phyloP scores from a whole-genome alignment of 2,113 vertebrate species.

The Chionodraco myersi region DNA sequence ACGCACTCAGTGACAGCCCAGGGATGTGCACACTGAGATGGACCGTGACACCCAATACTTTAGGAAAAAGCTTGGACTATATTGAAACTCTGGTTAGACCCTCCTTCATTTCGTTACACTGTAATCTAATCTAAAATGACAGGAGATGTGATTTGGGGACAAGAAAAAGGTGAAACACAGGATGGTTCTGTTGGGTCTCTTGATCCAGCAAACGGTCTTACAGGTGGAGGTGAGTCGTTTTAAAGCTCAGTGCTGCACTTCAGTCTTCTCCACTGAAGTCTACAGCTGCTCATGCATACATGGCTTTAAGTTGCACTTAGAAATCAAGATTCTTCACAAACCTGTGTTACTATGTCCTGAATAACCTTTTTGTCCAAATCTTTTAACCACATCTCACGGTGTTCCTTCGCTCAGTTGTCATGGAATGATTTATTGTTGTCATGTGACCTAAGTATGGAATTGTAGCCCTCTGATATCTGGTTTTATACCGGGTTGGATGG shows the following conservation, averaged over 20 bases:
- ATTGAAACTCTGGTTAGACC: not conserved
- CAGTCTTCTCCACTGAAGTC: too few relatives aligned
- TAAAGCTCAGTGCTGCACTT: not conserved
- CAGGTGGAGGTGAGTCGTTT: not conserved
- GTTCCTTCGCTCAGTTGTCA: not conserved
- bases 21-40: conserved; percentile 20
- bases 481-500: not conserved
- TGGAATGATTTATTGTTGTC: not conserved
- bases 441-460: not conserved
- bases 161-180: not conserved
- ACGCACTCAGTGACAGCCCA: conserved; percentile 8
- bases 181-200: not conserved
- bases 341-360: too few relatives aligned
- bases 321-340: not conserved
- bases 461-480: not conserved
- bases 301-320: not conserved
- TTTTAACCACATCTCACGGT: not conserved
- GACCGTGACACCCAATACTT: conserved; percentile 28
- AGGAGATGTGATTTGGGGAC: conserved; percentile 7
- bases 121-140: not conserved
- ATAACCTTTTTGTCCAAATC: too few relatives aligned
- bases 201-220: not conserved
- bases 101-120: too few relatives aligned
- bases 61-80: not conserved
- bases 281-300: conserved; percentile 12